These are phyloP conservation scores for Mythimna pallens DNA, from an alignment of 2,888 invertebrate species.

Conservation along the genomic window DNA sequence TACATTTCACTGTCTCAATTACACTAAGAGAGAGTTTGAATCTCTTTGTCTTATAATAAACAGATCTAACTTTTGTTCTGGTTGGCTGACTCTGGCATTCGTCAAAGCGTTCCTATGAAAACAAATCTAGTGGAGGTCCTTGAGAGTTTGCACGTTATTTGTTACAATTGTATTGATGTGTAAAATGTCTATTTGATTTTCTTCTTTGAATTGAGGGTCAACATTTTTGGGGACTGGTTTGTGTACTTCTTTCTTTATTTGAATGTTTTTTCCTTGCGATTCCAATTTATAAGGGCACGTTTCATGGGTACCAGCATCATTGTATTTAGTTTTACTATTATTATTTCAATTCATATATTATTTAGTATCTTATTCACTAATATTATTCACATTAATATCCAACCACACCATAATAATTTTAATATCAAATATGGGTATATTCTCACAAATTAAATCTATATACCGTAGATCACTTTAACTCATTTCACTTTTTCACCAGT, in stretches of 20 bases:
- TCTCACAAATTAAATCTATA: no score
- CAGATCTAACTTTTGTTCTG: constrained; percentile 70
- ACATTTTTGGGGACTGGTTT: constrained; percentile 11
- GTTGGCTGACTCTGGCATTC: constrained; percentile 72
- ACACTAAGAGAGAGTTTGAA: constrained; percentile 66
- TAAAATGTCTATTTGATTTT: constrained; percentile 68
- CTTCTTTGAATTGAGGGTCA: constrained; percentile 36
- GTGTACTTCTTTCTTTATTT: background rate
- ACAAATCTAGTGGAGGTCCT: constrained; percentile 68
- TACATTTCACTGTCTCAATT: constrained; percentile 64
- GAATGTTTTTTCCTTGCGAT: background rate
- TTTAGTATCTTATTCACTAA: no score
- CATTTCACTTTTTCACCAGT: no score
- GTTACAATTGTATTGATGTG: constrained; percentile 51
- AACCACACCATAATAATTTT: no score
- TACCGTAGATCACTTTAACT: no score
- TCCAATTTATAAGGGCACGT: background rate
- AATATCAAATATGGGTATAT: no score
- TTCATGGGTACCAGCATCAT: no score
- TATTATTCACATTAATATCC: no score
- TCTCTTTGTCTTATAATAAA: constrained; percentile 69
- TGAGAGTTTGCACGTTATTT: constrained; percentile 64
- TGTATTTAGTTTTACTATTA: no score
- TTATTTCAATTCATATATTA: no score
- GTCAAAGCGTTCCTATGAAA: constrained; percentile 75